Percentiles rank a stretch among this genome's conserved stretches.
phyloP scores from a whole-genome alignment of 2,113 vertebrate species.

The Micromys minutus region DNA sequence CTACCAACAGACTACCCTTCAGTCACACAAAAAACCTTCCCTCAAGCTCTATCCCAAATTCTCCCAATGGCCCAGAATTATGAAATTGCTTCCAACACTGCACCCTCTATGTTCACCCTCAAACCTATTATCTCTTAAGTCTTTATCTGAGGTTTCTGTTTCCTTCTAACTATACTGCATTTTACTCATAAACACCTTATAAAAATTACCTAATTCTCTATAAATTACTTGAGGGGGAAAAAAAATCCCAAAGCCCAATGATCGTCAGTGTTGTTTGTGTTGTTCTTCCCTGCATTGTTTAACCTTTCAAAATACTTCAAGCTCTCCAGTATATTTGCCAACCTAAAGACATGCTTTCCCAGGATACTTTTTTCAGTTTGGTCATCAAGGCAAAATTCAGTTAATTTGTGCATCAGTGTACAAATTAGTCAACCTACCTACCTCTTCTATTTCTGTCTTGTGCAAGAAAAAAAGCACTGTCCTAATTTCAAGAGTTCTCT shows the following conservation, averaged over 20 bases:
- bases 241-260: background rate
- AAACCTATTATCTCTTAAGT: background rate
- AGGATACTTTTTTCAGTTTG: background rate
- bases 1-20: background rate
- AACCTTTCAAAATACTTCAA: background rate
- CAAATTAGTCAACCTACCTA: background rate
- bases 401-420: background rate
- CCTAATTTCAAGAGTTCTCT: constrained; percentile 15
- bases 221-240: background rate
- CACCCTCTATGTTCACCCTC: background rate
- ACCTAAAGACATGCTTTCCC: background rate
- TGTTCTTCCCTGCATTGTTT: background rate
- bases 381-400: background rate
- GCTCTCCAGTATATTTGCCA: background rate
- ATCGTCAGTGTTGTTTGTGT: background rate
- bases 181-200: background rate
- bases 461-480: background rate
- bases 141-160: background rate
- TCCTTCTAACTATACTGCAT: background rate
- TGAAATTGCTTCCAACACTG: fast-evolving
- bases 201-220: background rate
- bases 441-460: constrained; percentile 7
- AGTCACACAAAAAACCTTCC: background rate
- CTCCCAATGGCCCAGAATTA: background rate
- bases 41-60: background rate